Percentiles rank a stretch among this genome's conserved stretches.
Conservation (phyloP, 2,113 vertebrate genomes). For the Rutilus rutilus region DNA sequence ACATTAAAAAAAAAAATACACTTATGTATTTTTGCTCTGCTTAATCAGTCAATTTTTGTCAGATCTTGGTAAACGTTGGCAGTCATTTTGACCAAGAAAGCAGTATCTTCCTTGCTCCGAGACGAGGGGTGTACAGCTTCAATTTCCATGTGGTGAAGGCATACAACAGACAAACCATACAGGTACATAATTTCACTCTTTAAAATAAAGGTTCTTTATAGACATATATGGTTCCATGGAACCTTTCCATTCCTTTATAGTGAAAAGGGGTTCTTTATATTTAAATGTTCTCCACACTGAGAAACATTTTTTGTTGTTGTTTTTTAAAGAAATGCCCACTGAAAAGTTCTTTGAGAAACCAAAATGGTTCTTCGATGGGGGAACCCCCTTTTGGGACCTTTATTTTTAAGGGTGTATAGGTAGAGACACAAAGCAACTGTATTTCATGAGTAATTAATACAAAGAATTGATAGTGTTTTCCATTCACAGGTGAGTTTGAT, state of each 20-base stretch:
- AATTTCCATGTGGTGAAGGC: slow-evolving; percentile 90
- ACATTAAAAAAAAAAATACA: neutral
- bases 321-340: neutral
- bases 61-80: slow-evolving; percentile 88
- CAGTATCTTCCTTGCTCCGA: slow-evolving; percentile 84
- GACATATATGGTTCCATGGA: neutral
- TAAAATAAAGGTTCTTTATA: neutral
- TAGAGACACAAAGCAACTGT: neutral
- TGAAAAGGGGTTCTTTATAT: neutral
- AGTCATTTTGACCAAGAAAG: slow-evolving; percentile 84
- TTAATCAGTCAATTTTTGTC: slow-evolving; percentile 19
- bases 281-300: neutral
- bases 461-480: neutral
- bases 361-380: neutral
- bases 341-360: neutral
- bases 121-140: slow-evolving; percentile 87
- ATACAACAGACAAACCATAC: slow-evolving; percentile 89
- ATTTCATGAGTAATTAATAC: neutral
- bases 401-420: no score
- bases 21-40: neutral
- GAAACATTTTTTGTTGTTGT: neutral
- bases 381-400: neutral
- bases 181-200: slow-evolving; percentile 68
- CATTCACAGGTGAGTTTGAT: slow-evolving; percentile 82
- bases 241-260: neutral